Percentiles rank a stretch among this genome's conserved stretches.
phyloP scores from a whole-genome alignment of 2,797 vertebrate genomes.

The Micropoecilia bifurca region DNA sequence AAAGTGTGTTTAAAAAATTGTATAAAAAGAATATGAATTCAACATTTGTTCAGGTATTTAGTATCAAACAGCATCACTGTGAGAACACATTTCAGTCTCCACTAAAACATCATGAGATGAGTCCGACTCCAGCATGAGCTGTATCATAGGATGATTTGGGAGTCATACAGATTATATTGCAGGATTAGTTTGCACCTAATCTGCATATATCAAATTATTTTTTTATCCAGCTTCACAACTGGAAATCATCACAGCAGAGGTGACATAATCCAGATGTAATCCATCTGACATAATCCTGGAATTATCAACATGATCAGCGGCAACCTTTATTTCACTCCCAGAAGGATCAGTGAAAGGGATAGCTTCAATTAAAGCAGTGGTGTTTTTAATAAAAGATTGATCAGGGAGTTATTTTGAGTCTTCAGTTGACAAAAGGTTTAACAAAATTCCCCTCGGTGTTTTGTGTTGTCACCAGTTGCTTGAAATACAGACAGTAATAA shows the following conservation, averaged over 20 bases:
- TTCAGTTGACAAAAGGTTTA: background rate
- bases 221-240: conserved; percentile 43
- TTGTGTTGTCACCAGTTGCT: background rate
- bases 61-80: background rate
- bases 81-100: background rate
- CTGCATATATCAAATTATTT: conserved; percentile 39
- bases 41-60: background rate
- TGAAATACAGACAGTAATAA: background rate
- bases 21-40: background rate
- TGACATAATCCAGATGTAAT: conserved; percentile 61
- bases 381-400: background rate
- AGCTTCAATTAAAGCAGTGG: background rate
- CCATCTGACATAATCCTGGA: conserved; percentile 43
- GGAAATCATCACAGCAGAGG: conserved; percentile 37
- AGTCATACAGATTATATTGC: conserved; percentile 42
- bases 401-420: background rate
- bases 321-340: conserved; percentile 6
- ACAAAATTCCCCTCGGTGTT: background rate
- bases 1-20: background rate
- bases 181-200: conserved; percentile 60
- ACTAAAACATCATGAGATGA: background rate
- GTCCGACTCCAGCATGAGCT: background rate
- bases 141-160: background rate
- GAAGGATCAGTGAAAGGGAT: background rate
- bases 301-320: conserved; percentile 25